These are phyloP conservation scores for Arctia plantaginis DNA, from an alignment of 2,888 invertebrate genomes.

Conservation along the genomic window DNA sequence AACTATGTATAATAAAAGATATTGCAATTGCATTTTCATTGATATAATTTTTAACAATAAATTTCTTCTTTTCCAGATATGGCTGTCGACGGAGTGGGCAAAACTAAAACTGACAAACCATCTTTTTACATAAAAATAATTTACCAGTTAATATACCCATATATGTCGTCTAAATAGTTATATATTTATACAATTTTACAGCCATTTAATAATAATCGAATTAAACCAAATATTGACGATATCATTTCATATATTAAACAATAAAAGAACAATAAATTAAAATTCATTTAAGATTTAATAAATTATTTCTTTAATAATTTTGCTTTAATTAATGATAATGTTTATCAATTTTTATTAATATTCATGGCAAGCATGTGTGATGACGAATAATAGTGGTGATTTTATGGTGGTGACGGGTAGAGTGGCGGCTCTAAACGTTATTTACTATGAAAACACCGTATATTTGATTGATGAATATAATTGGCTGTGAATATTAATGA, in stretches of 20 bases:
- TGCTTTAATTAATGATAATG: slow-evolving; percentile 13
- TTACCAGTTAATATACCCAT: not conserved
- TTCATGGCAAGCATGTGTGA: slow-evolving; percentile 52
- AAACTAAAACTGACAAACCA: not conserved
- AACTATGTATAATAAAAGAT: no score
- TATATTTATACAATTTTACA: not conserved
- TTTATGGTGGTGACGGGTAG: slow-evolving; percentile 61
- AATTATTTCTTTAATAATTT: not conserved
- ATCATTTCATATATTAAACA: not conserved
- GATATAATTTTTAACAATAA: not conserved
- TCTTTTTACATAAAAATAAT: not conserved
- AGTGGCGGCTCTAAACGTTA: slow-evolving; percentile 79
- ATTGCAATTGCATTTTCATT: not conserved
- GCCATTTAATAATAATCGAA: not conserved
- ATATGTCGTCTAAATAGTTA: not conserved
- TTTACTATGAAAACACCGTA: slow-evolving; percentile 52
- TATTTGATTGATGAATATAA: slow-evolving; percentile 44
- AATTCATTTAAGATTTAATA: not conserved
- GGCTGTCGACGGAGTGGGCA: not conserved
- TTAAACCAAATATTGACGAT: not conserved
- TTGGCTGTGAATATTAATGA: slow-evolving; percentile 44
- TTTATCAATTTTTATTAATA: slow-evolving; percentile 32
- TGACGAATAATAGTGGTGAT: slow-evolving; percentile 48
- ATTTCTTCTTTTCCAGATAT: slow-evolving; percentile 16
- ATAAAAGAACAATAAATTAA: not conserved